Conservation (phyloP, 2,888 invertebrate species). For the Campoplex capitator region DNA sequence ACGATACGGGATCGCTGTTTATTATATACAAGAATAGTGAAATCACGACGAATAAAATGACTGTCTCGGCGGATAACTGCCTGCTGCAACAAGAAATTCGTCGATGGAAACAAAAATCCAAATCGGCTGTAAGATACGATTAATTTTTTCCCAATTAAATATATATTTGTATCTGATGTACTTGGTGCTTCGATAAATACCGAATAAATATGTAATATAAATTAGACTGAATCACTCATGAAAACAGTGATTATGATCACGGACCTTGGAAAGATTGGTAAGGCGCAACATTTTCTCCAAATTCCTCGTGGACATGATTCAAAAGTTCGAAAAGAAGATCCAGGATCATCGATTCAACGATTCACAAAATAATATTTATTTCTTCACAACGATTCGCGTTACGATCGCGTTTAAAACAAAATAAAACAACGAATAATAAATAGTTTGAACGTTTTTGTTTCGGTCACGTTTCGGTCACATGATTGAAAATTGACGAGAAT, state of each 20-base stretch:
- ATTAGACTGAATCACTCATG: neutral
- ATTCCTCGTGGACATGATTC: slow-evolving; percentile 75
- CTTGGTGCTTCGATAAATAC: neutral
- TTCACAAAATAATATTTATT: neutral
- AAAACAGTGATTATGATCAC: slow-evolving; percentile 67
- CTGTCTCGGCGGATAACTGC: neutral
- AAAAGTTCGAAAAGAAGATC: neutral
- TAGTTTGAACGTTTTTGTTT: neutral
- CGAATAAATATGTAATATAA: neutral
- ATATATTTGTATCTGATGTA: neutral
- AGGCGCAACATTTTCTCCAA: slow-evolving; percentile 81
- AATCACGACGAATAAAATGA: neutral
- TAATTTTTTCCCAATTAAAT: neutral
- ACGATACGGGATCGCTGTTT: neutral
- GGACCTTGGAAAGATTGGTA: slow-evolving; percentile 78
- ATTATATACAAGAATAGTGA: neutral
- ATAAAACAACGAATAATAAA: neutral
- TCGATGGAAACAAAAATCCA: neutral
- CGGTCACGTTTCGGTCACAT: neutral
- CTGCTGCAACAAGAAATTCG: neutral
- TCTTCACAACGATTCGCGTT: neutral
- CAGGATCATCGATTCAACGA: neutral
- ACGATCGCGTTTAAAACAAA: neutral
- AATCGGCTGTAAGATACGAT: neutral
- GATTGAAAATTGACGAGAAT: neutral